Evolutionary conservation across 2,888 invertebrate genomes (phyloP).

Genomic region (Parasteatoda lunata): DNA sequence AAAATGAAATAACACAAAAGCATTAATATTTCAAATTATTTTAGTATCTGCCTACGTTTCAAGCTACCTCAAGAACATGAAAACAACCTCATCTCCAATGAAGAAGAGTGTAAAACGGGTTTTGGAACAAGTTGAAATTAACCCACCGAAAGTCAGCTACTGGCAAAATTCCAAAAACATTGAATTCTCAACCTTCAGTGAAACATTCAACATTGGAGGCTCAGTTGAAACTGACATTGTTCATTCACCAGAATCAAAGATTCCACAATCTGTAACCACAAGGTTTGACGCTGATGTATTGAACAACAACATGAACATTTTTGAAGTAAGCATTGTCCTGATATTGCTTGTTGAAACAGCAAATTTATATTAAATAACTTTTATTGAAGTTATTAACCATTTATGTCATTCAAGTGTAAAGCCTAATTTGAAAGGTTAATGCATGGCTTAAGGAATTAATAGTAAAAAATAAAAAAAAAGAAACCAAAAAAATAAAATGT

Average conservation of each 20-base stretch:
- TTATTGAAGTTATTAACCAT: too few species aligned
- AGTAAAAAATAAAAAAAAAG: too few species aligned
- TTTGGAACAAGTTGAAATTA: constrained; percentile 84
- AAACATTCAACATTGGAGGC: constrained; percentile 88
- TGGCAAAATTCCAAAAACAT: constrained; percentile 93
- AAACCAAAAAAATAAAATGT: too few species aligned
- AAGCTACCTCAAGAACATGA: constrained; percentile 90
- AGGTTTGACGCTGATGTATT: constrained; percentile 90
- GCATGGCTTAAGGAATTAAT: too few species aligned
- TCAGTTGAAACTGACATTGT: constrained; percentile 88
- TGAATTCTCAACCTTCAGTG: constrained; percentile 88
- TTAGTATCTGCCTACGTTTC: constrained; percentile 89
- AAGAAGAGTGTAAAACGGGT: constrained; percentile 89
- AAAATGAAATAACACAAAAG: not conserved
- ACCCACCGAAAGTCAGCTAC: constrained; percentile 89
- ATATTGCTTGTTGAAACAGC: too few species aligned
- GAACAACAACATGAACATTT: constrained; percentile 89
- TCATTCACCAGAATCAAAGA: constrained; percentile 82
- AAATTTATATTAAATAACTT: too few species aligned
- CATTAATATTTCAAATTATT: not conserved
- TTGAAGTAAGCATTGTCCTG: constrained; percentile 78
- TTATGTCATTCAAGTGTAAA: too few species aligned
- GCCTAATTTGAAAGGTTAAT: too few species aligned
- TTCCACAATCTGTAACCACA: constrained; percentile 84
- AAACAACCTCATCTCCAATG: constrained; percentile 77